Conservation (phyloP, 2,888 invertebrate species). For the Azorinus chamasolen region DNA sequence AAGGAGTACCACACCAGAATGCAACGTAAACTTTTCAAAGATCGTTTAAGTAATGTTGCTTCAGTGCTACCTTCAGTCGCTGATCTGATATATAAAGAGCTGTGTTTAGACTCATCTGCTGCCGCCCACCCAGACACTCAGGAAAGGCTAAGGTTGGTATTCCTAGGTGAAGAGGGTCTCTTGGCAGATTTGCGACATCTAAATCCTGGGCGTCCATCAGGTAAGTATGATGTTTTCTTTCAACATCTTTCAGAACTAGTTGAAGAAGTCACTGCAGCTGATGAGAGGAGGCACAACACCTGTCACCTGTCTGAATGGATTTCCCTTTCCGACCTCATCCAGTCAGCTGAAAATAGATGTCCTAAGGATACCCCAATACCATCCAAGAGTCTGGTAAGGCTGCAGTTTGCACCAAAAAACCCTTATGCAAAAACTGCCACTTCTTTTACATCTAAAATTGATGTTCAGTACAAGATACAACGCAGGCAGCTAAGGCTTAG, state of each 20-base stretch:
- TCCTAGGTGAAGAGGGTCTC: too few relatives aligned
- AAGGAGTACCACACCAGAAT: constrained; percentile 45
- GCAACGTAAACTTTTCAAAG: too few relatives aligned
- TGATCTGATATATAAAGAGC: too few relatives aligned
- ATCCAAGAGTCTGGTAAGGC: constrained; percentile 50
- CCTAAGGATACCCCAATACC: constrained; percentile 56
- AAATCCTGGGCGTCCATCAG: too few relatives aligned
- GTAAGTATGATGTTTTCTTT: constrained; percentile 42
- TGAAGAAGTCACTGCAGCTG: constrained; percentile 41
- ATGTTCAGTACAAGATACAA: constrained; percentile 63
- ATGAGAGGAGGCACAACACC: constrained; percentile 51
- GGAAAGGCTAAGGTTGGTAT: too few relatives aligned
- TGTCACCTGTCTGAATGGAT: constrained; percentile 44
- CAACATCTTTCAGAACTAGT: constrained; percentile 27
- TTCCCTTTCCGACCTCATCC: constrained; percentile 13
- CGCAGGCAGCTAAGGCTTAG: constrained; percentile 41
- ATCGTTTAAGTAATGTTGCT: too few relatives aligned
- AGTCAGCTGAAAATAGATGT: constrained; percentile 17
- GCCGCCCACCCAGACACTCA: too few relatives aligned
- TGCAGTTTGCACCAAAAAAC: constrained; percentile 61
- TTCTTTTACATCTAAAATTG: constrained; percentile 44
- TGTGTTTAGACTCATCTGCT: too few relatives aligned
- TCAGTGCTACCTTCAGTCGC: too few relatives aligned
- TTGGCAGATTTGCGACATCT: too few relatives aligned
- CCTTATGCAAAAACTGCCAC: constrained; percentile 44